A percentile compares a stretch with the other conserved stretches of the same genome.
Conservation (phyloP, 1,140 invertebrate genomes). For the Mya arenaria region DNA sequence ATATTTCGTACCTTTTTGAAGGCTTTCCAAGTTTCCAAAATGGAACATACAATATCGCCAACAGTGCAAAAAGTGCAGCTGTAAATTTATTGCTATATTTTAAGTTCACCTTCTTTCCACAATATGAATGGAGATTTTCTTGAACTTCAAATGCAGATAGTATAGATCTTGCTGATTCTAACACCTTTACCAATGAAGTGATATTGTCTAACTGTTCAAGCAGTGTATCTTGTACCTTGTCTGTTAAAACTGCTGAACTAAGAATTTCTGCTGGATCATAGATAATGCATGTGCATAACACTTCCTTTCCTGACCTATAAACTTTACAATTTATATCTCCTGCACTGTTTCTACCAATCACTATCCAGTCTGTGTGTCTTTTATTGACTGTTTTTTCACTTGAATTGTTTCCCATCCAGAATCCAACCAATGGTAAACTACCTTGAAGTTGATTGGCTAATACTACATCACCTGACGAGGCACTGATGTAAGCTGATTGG, state of each 20-base stretch:
- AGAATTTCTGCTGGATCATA: slow-evolving; percentile 53
- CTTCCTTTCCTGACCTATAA: not conserved
- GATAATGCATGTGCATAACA: slow-evolving; percentile 49
- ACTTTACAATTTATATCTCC: slow-evolving; percentile 42
- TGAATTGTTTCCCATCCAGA: not conserved
- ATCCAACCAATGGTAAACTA: slow-evolving; percentile 13
- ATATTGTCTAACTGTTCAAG: not conserved
- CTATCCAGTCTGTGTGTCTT: not conserved
- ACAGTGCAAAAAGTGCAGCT: too few species aligned
- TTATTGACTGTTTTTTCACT: not conserved
- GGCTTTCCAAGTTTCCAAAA: too few species aligned
- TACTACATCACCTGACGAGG: not conserved
- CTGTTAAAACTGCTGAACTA: slow-evolving; percentile 51
- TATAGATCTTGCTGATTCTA: not conserved
- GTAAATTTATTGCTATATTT: too few species aligned
- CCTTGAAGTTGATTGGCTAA: not conserved
- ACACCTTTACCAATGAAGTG: slow-evolving; percentile 3
- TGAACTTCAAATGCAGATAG: not conserved
- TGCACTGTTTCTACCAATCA: not conserved
- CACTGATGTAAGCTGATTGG: slow-evolving; percentile 52
- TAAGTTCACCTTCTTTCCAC: too few species aligned
- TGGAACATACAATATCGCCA: too few species aligned
- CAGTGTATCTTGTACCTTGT: not conserved
- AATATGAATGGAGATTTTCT: too few species aligned
- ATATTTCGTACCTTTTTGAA: too few species aligned